These are phyloP conservation scores for Nebria salina DNA, from an alignment of 2,888 invertebrate genomes.

Conservation along the genomic window DNA sequence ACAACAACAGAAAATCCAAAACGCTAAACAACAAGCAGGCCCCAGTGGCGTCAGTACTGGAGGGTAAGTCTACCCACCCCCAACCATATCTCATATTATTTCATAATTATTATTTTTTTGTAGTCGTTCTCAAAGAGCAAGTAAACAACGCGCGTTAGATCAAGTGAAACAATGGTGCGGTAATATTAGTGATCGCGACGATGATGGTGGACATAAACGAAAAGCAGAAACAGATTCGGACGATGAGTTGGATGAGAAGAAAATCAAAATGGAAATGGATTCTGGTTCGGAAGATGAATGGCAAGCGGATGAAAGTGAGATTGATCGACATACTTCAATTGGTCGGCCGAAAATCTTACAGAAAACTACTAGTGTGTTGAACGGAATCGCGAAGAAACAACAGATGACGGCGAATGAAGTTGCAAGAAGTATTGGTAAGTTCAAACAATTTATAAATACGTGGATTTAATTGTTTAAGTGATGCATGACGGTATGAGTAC, in stretches of 20 bases:
- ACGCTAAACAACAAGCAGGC: conserved; percentile 26
- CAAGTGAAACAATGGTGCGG: conserved; percentile 89
- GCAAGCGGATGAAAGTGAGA: conserved; percentile 38
- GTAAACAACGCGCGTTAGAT: conserved; percentile 82
- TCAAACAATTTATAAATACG: neutral
- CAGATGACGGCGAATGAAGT: conserved; percentile 48
- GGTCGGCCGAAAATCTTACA: conserved; percentile 35
- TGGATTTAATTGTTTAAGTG: too few species aligned
- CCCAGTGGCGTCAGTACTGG: conserved; percentile 49
- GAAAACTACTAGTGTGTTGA: conserved; percentile 32
- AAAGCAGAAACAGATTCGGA: conserved; percentile 57
- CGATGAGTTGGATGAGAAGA: conserved; percentile 58
- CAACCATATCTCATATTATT: conserved; percentile 15
- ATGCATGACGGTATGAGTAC: too few species aligned
- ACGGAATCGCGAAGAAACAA: conserved; percentile 48
- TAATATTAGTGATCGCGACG: conserved; percentile 68
- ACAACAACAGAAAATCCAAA: conserved; percentile 51
- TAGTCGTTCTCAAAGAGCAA: conserved; percentile 77
- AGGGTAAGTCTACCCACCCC: conserved; percentile 50
- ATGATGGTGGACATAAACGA: conserved; percentile 51
- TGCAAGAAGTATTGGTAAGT: conserved; percentile 46
- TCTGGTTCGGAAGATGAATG: conserved; percentile 57
- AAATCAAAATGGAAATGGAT: conserved; percentile 57
- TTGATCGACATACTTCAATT: conserved; percentile 30
- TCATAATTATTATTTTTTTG: conserved; percentile 32